Evolutionary conservation across 2,888 invertebrate genomes (phyloP), one percentile per base, ranked within the genome.

Genomic region (Junonia oenone): DNA sequence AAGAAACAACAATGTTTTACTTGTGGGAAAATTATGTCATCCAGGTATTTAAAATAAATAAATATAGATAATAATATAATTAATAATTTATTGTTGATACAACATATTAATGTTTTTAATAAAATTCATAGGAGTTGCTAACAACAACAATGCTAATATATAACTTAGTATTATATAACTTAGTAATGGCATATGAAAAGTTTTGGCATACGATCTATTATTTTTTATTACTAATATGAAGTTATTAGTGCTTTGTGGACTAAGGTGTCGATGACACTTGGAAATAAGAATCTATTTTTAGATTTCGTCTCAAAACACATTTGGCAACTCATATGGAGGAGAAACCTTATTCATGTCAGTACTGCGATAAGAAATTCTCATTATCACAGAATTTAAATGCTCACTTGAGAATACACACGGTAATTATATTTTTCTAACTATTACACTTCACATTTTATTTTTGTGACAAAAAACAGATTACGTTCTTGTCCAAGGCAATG

Each of bases 21-120:
- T 29, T 91, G 91, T 75, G 91, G 90, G n/a, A 91, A 89, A 78
- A 78, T 90, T 22, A 83, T 91, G 83, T 89, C 90, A 19, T 90
- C 90, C 13, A 81, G 83, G 90, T 88, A 72, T 63, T 51, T 13
- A 17, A 8, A 6, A 6, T 3, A 4, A 17, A 38, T 38, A 9
- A 0, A 9, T 17, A 29, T 0, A 29, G 13, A n/a, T 26, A 33
- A n/a, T 17, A 45, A n/a, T 26, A 8, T 14, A 29, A n/a, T n/a
- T n/a, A n/a, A n/a, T n/a, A n/a, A n/a, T n/a, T n/a, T n/a, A n/a
- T n/a, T n/a, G n/a, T n/a, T n/a, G n/a, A n/a, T n/a, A n/a, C n/a
- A n/a, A n/a, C n/a, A n/a, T n/a, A n/a, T n/a, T n/a, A n/a, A n/a
- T n/a, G n/a, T n/a, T n/a, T n/a, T n/a, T n/a, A n/a, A n/a, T n/a